Percentiles rank a stretch among this genome's conserved stretches.
phyloP scores from a whole-genome alignment of 2,797 vertebrate genomes.

The Mus spretus region DNA sequence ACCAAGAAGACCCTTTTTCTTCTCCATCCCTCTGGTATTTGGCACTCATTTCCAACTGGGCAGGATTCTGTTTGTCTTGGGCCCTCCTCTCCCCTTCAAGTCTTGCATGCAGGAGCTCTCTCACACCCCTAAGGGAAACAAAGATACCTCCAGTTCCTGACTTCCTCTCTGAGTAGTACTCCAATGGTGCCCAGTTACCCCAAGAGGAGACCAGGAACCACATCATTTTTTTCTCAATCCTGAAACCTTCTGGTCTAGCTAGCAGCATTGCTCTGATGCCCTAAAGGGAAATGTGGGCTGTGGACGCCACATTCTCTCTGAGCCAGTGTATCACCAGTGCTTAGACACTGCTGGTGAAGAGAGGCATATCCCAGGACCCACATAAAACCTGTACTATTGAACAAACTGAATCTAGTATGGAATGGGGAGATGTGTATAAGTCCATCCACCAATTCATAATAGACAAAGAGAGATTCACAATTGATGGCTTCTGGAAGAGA shows the following conservation, averaged over 20 bases:
- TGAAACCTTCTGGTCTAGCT: background rate
- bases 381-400: background rate
- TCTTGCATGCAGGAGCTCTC: background rate
- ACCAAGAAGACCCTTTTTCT: background rate
- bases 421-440: background rate
- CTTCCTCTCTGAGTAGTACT: background rate
- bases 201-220: background rate
- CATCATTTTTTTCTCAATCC: background rate
- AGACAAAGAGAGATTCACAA: background rate
- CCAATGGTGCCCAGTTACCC: background rate
- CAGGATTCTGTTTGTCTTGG: background rate
- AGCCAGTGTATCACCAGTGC: background rate
- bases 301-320: background rate
- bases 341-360: background rate
- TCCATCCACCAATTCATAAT: no score
- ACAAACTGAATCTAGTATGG: background rate
- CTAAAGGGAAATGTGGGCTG: background rate
- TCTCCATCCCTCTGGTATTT: background rate
- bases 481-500: background rate
- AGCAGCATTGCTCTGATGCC: background rate
- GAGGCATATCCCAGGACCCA: background rate
- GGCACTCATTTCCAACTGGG: background rate
- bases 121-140: background rate
- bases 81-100: background rate
- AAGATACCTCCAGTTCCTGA: background rate